These are phyloP conservation scores for Mormyrops attenuatus DNA, from an alignment of 2,797 vertebrate species.

Conservation along the genomic window DNA sequence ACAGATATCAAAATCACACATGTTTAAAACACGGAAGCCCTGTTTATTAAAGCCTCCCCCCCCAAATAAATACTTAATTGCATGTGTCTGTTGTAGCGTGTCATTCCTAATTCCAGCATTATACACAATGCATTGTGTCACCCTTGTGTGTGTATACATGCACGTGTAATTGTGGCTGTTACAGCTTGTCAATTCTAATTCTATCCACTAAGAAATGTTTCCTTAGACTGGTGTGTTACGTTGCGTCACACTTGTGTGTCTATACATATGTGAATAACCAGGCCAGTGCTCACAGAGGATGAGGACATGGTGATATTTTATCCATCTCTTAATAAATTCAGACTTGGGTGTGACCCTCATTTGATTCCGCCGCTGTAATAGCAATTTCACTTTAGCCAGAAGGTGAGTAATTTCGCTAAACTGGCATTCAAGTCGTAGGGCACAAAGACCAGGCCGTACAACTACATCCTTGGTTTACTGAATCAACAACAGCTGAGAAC, in stretches of 20 bases:
- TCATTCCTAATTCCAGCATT: neutral
- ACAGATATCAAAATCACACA: neutral
- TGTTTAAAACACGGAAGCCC: neutral
- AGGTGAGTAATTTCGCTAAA: neutral
- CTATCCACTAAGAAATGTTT: neutral
- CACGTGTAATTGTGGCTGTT: neutral
- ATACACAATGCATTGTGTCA: neutral
- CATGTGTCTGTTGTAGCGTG: neutral
- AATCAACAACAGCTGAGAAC: neutral
- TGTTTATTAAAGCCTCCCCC: neutral
- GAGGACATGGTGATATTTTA: neutral
- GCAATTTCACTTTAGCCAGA: neutral
- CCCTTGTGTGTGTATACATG: neutral
- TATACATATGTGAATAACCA: neutral
- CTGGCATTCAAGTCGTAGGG: neutral
- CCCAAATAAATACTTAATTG: neutral
- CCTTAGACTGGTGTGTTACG: neutral
- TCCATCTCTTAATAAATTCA: neutral
- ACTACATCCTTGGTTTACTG: neutral
- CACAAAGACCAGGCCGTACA: neutral
- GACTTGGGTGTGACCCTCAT: neutral
- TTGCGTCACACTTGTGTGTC: neutral
- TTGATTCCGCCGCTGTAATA: neutral
- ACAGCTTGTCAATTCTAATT: neutral
- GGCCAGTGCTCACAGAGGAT: neutral